Percentiles rank a stretch among this genome's conserved stretches.
These are phyloP conservation scores for Meganola albula DNA, from an alignment of 2,888 invertebrate species.

Conservation along the genomic window DNA sequence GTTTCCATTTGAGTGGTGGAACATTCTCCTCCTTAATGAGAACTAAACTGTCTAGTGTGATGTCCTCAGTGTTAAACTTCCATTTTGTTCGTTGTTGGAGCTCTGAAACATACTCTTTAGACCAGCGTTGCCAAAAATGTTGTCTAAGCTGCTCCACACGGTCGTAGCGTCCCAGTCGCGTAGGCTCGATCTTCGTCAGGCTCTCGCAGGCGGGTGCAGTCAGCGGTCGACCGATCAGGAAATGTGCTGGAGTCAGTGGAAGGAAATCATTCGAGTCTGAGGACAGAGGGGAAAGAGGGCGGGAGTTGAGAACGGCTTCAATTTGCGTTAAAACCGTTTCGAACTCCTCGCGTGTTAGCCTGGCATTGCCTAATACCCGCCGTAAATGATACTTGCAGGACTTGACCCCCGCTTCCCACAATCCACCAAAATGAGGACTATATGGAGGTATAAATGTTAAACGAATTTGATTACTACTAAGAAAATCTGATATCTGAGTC, in stretches of 20 bases:
- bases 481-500: constrained; percentile 1
- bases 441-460: constrained; percentile 8
- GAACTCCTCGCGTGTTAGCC: constrained; percentile 8
- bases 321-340: constrained; percentile 12
- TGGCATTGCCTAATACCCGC: constrained; percentile 5
- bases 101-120: constrained; percentile 18
- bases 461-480: constrained; percentile 2
- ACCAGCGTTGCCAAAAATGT: constrained; percentile 21
- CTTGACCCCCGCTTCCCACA: constrained; percentile 4
- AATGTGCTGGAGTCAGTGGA: constrained; percentile 22
- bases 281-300: constrained; percentile 24
- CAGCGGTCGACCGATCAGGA: constrained; percentile 19
- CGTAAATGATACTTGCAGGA: not conserved
- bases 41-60: constrained; percentile 15
- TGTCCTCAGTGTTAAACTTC: constrained; percentile 9
- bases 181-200: not conserved
- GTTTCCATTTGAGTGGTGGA: constrained; percentile 3
- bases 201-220: not conserved
- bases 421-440: constrained; percentile 8
- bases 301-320: constrained; percentile 22
- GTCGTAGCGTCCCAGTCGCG: constrained; percentile 6
- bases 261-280: constrained; percentile 18
- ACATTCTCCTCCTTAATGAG: constrained; percentile 16
- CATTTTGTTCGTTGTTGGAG: constrained; percentile 31
- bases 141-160: constrained; percentile 11